A percentile compares a stretch with the other conserved stretches of the same genome.
Evolutionary conservation across 2,113 vertebrate genomes (phyloP).

Genomic region (Thermophis baileyi): DNA sequence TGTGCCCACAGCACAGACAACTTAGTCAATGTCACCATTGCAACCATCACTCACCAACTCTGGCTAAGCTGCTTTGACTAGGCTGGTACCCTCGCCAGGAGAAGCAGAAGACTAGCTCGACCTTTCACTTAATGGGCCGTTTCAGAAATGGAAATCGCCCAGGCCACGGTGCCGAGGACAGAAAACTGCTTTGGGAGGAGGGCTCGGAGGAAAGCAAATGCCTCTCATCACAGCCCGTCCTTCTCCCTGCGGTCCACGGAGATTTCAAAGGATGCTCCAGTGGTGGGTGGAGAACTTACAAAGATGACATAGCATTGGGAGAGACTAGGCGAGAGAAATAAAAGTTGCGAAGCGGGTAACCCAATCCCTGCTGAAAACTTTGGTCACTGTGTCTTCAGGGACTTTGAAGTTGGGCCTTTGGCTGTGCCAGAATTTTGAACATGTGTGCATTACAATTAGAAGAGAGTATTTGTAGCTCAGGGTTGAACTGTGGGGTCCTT

Average conservation of each 20-base stretch:
- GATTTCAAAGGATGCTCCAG: neutral
- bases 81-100: neutral
- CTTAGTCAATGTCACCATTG: slow-evolving; percentile 63
- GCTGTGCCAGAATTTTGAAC: neutral
- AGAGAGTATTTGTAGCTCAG: too few species aligned
- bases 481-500: too few species aligned
- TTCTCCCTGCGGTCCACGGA: neutral
- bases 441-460: too few species aligned
- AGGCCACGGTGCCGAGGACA: neutral
- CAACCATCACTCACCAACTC: slow-evolving; percentile 41
- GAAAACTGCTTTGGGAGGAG: too few species aligned
- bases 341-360: neutral
- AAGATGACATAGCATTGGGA: neutral
- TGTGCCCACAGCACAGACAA: slow-evolving; percentile 58
- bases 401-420: neutral
- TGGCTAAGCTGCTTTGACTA: slow-evolving; percentile 39
- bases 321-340: neutral
- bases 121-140: accelerated
- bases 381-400: neutral
- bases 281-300: neutral
- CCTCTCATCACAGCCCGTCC: neutral
- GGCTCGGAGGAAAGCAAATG: neutral
- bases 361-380: neutral
- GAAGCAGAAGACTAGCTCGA: slow-evolving; percentile 7
- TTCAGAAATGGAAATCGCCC: neutral